Base-by-base conservation (phyloP, 2,888 invertebrate genomes). In the Synanthedon vespiformis region DNA sequence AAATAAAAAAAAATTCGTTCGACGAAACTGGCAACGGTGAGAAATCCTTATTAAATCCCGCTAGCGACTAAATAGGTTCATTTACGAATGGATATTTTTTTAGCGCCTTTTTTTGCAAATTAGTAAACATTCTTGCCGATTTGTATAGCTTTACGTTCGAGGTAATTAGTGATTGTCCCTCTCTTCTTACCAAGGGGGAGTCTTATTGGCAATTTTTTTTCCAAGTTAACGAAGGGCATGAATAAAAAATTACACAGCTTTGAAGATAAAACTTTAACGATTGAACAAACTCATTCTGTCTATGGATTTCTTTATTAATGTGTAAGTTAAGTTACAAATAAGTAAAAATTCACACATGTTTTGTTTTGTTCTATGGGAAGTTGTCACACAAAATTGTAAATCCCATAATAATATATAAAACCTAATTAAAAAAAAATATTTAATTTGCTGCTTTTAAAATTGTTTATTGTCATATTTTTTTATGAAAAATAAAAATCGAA, bases 1-100 rank as follows among this genome's bases (percentile, higher is more conserved):
- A 58, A 55, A 57, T 16, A 61, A 58, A 55, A 57, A 61, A 59
- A 58, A 58, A 50, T 13, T 34, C 34, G 34, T 34, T 50, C 50
- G 18, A 52, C 52, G 52, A 54, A 54, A 52, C 44, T 49, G 52
- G 47, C 14, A 44, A 49, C 40, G 27, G 74, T 86, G 84, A 87
- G 81, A 86, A 84, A 87, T 87, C 81, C 83, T 83, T 86, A 85
- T 84, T 86, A 86, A 87, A 80, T 85, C 87, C 85, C 69, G 71
- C 73, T 68, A 69, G 62, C 34, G 72, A 77, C 80, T 85, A 83
- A 86, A 85, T 85, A 85, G 85, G 81, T 86, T 86, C 85, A 77
- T 86, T 86, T 85, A 69, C 68, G 72, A 70, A 71, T 70, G 68
- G 62, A 56, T 58, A 58, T 62, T 66, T 68, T 59, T 56, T 55